Evolutionary conservation across 2,797 vertebrate species (phyloP), one percentile per base, ranked within the genome.

Genomic region (Paedocypris micromegethes): DNA sequence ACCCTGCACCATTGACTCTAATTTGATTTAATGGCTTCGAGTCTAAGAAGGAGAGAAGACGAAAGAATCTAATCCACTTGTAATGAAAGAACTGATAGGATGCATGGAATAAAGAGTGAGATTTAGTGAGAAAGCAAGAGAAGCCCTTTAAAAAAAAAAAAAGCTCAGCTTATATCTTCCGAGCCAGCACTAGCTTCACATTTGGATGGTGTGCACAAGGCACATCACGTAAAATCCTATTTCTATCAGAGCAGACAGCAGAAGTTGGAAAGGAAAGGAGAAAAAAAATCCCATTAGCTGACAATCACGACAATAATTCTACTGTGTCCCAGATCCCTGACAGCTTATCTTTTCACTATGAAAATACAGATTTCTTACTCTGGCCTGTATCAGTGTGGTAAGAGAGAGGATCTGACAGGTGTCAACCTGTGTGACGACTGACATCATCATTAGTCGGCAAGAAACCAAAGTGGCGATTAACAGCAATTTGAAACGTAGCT

Each of bases 21-120:
- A 88, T 90, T 88, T 88, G 84, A 90, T 90, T 89, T 88, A 89
- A 90, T 86, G 83, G 73, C 66, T 68, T 81, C 44, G 81, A 87
- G 81, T 89, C 86, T 85, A 82, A 86, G 83, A 70, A 85, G 80
- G 81, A 80, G 75, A 66, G 57, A 79, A 64, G 59, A 66, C 61
- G 58, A 74, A 59, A 56, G 69, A 75, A 78, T 77, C 72, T 80
- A 79, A 81, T 83, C 78, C 77, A 79, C 72, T 79, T 72, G 86
- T 85, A 86, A 84, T 84, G 80, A 85, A 86, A 75, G 77, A 81
- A 79, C 75, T 81, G 85, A 86, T 82, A 83, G 63, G 72, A 74
- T 8, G 60, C 49, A 52, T 7, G 39, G 43, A 53, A 46, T 44
- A 64, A 57, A 40, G 57, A 62, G 9, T 40, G 47, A 70, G 42